phyloP scores from a whole-genome alignment of 2,113 vertebrate genomes.

The Engraulis encrasicolus region DNA sequence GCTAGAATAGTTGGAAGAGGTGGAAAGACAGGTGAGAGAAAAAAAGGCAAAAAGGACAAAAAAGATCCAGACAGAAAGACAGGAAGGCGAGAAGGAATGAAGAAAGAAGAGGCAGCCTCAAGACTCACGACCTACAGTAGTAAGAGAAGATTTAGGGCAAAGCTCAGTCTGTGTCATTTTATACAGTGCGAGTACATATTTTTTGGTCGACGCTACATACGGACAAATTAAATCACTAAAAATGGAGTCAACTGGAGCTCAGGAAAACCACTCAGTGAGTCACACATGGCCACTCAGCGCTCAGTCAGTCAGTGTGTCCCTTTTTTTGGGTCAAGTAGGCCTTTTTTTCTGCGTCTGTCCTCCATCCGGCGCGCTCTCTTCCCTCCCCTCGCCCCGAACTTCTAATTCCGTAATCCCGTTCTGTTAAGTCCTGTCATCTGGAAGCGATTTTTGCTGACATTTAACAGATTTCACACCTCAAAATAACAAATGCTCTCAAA shows the following conservation, averaged over 20 bases:
- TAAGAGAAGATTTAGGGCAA: not conserved
- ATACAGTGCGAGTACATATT: not conserved
- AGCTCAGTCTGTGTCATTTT: not conserved
- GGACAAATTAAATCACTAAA: not conserved
- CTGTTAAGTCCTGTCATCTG: not conserved
- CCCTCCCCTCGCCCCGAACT: not conserved
- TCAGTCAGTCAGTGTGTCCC: no score
- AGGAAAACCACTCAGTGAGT: not conserved
- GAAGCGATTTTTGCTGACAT: constrained; percentile 8
- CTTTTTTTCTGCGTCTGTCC: not conserved
- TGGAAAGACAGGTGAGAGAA: not conserved
- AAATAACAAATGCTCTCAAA: not conserved
- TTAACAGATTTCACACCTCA: constrained; percentile 13
- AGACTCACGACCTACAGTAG: no score
- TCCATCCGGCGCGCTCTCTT: no score
- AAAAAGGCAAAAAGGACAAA: not conserved
- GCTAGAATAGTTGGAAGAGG: not conserved
- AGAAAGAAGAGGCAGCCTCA: not conserved
- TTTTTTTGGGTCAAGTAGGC: constrained; percentile 3
- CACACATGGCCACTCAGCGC: not conserved
- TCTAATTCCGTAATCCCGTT: not conserved
- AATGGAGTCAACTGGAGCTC: not conserved
- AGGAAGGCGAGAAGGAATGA: not conserved
- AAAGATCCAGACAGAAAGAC: not conserved
- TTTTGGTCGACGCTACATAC: not conserved